These are phyloP conservation scores for Microcaecilia unicolor DNA, from an alignment of 2,797 vertebrate genomes.

Conservation along the genomic window DNA sequence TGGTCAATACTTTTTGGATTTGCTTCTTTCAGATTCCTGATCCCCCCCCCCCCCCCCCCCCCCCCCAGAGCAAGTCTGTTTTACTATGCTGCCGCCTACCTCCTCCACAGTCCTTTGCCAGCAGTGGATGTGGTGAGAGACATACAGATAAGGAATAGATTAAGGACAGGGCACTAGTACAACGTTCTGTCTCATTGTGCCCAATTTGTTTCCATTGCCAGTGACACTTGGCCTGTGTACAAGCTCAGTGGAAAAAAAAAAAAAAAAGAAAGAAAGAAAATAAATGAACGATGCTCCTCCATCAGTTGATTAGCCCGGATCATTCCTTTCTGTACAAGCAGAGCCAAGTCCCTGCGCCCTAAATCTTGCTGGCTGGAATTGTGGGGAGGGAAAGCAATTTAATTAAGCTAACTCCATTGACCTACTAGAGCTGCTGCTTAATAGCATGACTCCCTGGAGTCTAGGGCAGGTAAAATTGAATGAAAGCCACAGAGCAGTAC, in stretches of 20 bases:
- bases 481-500: slow-evolving; percentile 34
- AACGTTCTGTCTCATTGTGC: slow-evolving; percentile 1
- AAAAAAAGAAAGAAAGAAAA: too few relatives aligned
- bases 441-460: slow-evolving; percentile 34
- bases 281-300: slow-evolving; percentile 8
- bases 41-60: too few relatives aligned
- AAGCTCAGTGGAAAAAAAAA: slow-evolving; percentile 18
- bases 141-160: slow-evolving; percentile 20
- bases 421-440: slow-evolving; percentile 37
- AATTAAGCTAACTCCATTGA: slow-evolving; percentile 49
- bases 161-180: slow-evolving; percentile 9
- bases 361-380: slow-evolving; percentile 31
- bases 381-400: slow-evolving; percentile 36
- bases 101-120: too few relatives aligned
- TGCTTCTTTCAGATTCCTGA: too few relatives aligned
- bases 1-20: too few relatives aligned
- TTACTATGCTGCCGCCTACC: too few relatives aligned
- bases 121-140: too few relatives aligned
- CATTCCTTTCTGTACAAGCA: slow-evolving; percentile 26
- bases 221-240: not conserved
- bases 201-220: slow-evolving; percentile 12
- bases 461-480: slow-evolving; percentile 44
- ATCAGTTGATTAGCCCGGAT: slow-evolving; percentile 31
- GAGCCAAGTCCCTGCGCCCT: slow-evolving; percentile 13
- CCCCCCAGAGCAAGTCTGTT: too few relatives aligned